A percentile compares a stretch with the other conserved stretches of the same genome.
Conservation (phyloP, 2,113 vertebrate species). For the Cheilinus undulatus region DNA sequence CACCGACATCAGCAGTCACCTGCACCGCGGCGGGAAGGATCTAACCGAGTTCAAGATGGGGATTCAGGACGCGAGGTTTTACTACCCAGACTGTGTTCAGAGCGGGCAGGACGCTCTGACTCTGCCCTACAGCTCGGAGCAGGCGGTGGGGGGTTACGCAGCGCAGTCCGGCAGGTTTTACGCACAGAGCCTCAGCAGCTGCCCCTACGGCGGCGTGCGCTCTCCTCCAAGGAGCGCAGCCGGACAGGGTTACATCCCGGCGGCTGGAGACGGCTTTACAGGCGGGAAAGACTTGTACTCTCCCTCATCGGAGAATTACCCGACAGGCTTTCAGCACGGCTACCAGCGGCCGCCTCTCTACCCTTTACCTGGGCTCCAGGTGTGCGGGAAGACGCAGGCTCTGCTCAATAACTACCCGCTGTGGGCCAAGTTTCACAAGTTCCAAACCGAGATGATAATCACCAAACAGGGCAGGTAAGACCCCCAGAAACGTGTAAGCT, state of each 20-base stretch:
- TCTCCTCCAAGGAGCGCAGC: slow-evolving; percentile 74
- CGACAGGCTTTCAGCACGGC: slow-evolving; percentile 75
- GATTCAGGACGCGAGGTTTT: slow-evolving; percentile 83
- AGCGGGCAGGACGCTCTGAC: slow-evolving; percentile 75
- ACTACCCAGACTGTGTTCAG: slow-evolving; percentile 78
- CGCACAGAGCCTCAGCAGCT: slow-evolving; percentile 80
- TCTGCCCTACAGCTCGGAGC: slow-evolving; percentile 80
- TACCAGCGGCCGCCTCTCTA: slow-evolving; percentile 86
- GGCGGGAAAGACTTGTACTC: slow-evolving; percentile 79
- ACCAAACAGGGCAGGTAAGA: slow-evolving; percentile 98
- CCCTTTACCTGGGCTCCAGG: slow-evolving; percentile 87
- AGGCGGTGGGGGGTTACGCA: slow-evolving; percentile 75
- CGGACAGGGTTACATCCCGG: slow-evolving; percentile 80
- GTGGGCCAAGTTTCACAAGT: slow-evolving; percentile 97
- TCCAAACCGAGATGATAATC: slow-evolving; percentile 98
- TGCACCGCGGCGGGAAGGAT: slow-evolving; percentile 80
- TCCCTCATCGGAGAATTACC: slow-evolving; percentile 77
- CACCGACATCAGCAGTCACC: slow-evolving; percentile 77
- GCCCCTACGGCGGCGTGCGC: slow-evolving; percentile 77
- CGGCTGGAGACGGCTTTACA: slow-evolving; percentile 75
- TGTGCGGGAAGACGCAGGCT: slow-evolving; percentile 91
- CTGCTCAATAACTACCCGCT: slow-evolving; percentile 94
- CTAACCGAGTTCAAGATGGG: slow-evolving; percentile 84
- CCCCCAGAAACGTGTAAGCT: too few relatives aligned
- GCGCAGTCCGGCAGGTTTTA: slow-evolving; percentile 81